A percentile compares a stretch with the other conserved stretches of the same genome.
These are phyloP conservation scores for Spatulosminthurus flaviceps DNA, from an alignment of 2,888 invertebrate genomes.

Conservation along the genomic window DNA sequence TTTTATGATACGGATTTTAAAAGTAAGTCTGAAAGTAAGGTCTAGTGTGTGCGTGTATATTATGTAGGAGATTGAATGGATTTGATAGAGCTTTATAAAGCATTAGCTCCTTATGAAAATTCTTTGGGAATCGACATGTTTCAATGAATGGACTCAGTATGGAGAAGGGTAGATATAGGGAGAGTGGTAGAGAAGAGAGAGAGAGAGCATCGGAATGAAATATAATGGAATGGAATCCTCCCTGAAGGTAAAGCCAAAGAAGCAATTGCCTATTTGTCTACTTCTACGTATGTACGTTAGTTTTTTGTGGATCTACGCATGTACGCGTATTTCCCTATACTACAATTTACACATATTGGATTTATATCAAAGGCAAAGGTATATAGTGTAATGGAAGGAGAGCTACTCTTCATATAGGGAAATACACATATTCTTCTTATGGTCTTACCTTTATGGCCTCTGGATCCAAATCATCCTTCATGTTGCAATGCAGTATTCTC, in stretches of 20 bases:
- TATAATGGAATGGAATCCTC: constrained; percentile 37
- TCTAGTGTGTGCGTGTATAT: too few species aligned
- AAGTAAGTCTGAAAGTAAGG: too few species aligned
- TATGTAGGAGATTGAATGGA: too few species aligned
- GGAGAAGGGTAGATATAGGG: background rate
- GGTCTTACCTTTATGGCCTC: constrained; percentile 39
- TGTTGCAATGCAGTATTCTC: constrained; percentile 44
- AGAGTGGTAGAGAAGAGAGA: background rate
- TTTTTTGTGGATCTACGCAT: background rate
- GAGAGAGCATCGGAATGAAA: constrained; percentile 27
- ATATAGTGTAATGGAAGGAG: too few species aligned
- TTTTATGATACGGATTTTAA: too few species aligned
- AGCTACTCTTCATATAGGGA: too few species aligned
- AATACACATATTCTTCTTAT: background rate
- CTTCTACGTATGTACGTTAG: background rate
- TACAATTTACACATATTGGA: too few species aligned
- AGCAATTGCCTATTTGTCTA: constrained; percentile 37
- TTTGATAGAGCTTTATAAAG: too few species aligned
- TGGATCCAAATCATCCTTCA: constrained; percentile 38
- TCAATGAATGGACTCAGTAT: background rate
- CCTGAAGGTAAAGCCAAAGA: constrained; percentile 39
- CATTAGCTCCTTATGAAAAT: too few species aligned
- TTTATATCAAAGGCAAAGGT: too few species aligned
- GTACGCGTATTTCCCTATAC: background rate
- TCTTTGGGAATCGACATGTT: too few species aligned